These are phyloP conservation scores for Proteles cristata DNA, from an alignment of 2,113 vertebrate genomes.

Conservation along the genomic window DNA sequence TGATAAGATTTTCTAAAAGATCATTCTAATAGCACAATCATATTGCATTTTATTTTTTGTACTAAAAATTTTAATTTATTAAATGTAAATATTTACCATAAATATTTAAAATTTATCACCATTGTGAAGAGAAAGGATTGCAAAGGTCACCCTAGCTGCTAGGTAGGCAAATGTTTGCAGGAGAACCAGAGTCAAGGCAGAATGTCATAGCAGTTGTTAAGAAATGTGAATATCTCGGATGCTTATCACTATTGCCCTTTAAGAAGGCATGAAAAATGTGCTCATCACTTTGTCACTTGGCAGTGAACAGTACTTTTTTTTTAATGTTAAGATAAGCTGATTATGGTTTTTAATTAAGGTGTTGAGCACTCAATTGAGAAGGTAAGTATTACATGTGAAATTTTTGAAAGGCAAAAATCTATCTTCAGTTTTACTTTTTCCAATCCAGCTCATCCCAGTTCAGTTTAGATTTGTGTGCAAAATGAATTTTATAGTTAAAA, in stretches of 20 bases:
- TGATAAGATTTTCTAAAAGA: neutral
- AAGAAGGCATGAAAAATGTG: neutral
- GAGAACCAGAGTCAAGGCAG: neutral
- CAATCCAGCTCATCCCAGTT: neutral
- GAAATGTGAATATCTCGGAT: neutral
- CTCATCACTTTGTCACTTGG: neutral
- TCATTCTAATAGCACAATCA: neutral
- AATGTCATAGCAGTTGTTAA: neutral
- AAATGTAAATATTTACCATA: neutral
- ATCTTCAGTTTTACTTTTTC: neutral
- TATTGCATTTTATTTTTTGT: neutral
- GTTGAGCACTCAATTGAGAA: neutral
- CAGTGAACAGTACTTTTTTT: neutral
- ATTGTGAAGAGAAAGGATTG: neutral
- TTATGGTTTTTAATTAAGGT: neutral
- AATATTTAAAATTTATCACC: neutral
- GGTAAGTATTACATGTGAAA: neutral
- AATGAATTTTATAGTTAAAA: neutral
- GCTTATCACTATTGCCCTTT: neutral
- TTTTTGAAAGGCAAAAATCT: slow-evolving; percentile 17
- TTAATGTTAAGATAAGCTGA: neutral
- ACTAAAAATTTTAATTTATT: neutral
- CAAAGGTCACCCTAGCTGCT: neutral
- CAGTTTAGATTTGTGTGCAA: slow-evolving; percentile 23
- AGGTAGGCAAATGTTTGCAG: neutral